phyloP scores from a whole-genome alignment of 2,113 vertebrate species.

The Vidua macroura region DNA sequence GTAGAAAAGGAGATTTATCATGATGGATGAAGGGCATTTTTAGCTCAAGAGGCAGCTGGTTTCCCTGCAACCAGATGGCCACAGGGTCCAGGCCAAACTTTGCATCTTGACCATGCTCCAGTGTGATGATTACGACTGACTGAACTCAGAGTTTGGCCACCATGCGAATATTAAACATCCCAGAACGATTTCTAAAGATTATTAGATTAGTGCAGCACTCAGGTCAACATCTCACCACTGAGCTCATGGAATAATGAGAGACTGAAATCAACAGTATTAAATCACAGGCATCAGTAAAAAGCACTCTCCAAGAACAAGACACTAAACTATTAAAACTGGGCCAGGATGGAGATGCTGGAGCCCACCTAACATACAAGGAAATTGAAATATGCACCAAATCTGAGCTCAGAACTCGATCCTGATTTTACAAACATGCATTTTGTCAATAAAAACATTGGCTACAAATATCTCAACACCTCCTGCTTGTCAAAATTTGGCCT shows the following conservation, averaged over 20 bases:
- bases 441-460: neutral
- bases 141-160: neutral
- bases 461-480: neutral
- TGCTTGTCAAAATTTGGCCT: neutral
- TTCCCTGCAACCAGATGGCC: slow-evolving; percentile 54
- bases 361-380: neutral
- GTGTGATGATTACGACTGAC: slow-evolving; percentile 19
- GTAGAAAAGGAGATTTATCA: slow-evolving; percentile 39
- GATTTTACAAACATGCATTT: neutral
- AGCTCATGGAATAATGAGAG: neutral
- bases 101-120: slow-evolving; percentile 37
- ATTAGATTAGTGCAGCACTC: neutral
- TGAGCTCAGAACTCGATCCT: neutral
- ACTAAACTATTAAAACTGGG: neutral
- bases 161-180: neutral
- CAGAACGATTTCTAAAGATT: neutral
- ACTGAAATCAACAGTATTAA: neutral
- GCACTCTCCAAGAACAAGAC: rapidly evolving
- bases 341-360: neutral
- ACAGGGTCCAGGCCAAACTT: slow-evolving; percentile 56
- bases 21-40: slow-evolving; percentile 47
- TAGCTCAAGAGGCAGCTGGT: slow-evolving; percentile 60
- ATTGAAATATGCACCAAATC: neutral
- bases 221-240: neutral
- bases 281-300: rapidly evolving